Base-by-base conservation (phyloP, 2,113 vertebrate species). In the Apeltes quadracus region DNA sequence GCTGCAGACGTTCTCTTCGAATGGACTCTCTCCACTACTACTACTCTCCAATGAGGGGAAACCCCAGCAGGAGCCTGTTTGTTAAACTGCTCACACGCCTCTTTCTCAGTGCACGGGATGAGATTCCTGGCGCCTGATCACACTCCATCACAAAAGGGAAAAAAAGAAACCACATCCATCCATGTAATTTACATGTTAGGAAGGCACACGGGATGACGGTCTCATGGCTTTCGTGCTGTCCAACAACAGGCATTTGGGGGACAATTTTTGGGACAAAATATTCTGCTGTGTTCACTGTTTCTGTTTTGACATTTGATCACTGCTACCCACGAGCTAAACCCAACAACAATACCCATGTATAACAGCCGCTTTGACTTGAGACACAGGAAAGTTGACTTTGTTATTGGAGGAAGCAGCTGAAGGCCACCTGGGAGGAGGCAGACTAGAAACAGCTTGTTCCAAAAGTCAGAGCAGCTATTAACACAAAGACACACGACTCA, bases 391-490 rank as follows among this genome's bases (percentile, higher is more conserved):
- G 29, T 62, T 25, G 18, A 48, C 22, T 50, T 44, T 76, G 68
- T 76, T 67, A 62, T 76, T 34, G 57, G 50, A 76, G 57, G 63
- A 82, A 73, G 43, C 16, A 43, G 20, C 23, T 13, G n/a, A 61
- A 54, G 48, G 41, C 8, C n/a, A 56, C 14, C 54, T 46, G 69
- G 43, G 22, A 62, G 62, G 41, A 62, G 36, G 14, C n/a, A 39
- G 68, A 58, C n/a, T 53, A 59, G 44, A 62, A 64, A 73, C 73
- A 77, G n/a, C 36, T 38, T 14, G 11, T 53, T 63, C 25, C 53
- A 73, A 57, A 69, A 44, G 23, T 63, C 43, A 63, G 16, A 69
- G 51, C 36, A 18, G 25, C 56, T 48, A 34, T 36, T 5, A 55
- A 55, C 23, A 68, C 16, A 51, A 53, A 55, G 13, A 50, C 29